These are phyloP conservation scores for Catamblyrhynchus diadema DNA, from an alignment of 2,797 vertebrate genomes.

Conservation along the genomic window DNA sequence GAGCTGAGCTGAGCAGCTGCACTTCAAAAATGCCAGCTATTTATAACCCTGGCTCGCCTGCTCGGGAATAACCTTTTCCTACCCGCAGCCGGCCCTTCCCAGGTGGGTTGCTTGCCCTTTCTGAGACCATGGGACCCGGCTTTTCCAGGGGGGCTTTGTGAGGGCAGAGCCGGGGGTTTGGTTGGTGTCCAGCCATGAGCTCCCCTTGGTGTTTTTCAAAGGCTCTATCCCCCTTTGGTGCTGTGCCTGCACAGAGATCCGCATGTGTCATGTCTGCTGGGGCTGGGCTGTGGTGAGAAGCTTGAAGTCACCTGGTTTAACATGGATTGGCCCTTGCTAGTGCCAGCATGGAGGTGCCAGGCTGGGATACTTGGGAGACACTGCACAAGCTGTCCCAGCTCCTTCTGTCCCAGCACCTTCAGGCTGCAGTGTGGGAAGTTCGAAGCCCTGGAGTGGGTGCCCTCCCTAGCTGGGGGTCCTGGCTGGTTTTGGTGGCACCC, in stretches of 20 bases:
- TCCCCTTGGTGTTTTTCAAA: not conserved
- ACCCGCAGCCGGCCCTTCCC: not conserved
- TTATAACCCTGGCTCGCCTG: conserved; percentile 31
- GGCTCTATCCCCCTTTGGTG: fast-evolving
- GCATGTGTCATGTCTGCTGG: fast-evolving
- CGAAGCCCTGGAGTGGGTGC: not conserved
- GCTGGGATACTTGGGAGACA: not conserved
- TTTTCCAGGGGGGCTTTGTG: fast-evolving
- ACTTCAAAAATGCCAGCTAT: conserved; percentile 42
- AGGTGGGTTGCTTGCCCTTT: not conserved
- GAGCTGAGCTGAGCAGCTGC: conserved; percentile 42
- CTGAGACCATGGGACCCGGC: fast-evolving
- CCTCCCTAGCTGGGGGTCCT: fast-evolving
- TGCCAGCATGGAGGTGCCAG: fast-evolving
- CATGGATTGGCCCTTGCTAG: not conserved
- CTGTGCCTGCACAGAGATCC: not conserved
- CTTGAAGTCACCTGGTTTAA: not conserved
- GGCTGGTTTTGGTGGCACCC: not conserved
- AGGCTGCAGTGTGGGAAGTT: not conserved
- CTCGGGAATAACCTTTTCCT: conserved; percentile 2
- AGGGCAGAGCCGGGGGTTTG: fast-evolving
- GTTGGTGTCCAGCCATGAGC: fast-evolving
- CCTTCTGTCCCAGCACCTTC: not conserved
- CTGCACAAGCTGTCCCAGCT: too few species aligned
- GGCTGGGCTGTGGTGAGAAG: not conserved